Conservation (phyloP, 2,888 invertebrate species). For the Ceraclea dissimilis region DNA sequence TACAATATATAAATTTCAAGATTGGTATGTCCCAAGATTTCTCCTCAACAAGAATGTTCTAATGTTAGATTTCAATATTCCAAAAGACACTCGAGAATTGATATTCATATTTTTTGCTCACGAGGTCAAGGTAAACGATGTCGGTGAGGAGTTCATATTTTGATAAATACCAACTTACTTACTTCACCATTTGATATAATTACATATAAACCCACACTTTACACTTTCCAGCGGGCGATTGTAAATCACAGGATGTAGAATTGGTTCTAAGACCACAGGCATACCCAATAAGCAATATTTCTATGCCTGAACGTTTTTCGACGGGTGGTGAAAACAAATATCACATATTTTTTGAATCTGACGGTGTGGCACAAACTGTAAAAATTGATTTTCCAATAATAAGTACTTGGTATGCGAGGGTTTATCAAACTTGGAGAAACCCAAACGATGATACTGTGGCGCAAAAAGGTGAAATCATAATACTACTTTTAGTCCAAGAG, state of each 20-base stretch:
- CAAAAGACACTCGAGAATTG: not conserved
- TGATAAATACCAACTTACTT: too few relatives aligned
- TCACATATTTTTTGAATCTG: not conserved
- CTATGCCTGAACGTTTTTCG: not conserved
- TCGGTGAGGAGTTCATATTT: too few relatives aligned
- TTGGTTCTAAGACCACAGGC: not conserved
- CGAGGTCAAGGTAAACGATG: not conserved
- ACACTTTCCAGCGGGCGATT: not conserved
- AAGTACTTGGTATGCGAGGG: not conserved
- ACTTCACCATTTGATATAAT: too few relatives aligned
- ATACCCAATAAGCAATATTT: not conserved
- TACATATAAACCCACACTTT: too few relatives aligned
- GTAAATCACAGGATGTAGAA: not conserved
- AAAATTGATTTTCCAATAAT: not conserved
- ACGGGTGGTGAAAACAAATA: not conserved
- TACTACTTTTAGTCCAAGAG: not conserved
- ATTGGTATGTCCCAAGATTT: not conserved
- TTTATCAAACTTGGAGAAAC: slow-evolving; percentile 1
- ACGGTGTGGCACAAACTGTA: not conserved
- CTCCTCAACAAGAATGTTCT: not conserved
- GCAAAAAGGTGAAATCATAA: slow-evolving; percentile 1
- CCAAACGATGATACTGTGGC: not conserved
- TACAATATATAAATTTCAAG: not conserved
- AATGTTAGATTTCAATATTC: not conserved
- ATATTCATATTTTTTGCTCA: not conserved